Percentiles rank a stretch among this genome's conserved stretches.
Conservation (phyloP, 2,888 invertebrate genomes). For the Chamaedrilus cognettii region DNA sequence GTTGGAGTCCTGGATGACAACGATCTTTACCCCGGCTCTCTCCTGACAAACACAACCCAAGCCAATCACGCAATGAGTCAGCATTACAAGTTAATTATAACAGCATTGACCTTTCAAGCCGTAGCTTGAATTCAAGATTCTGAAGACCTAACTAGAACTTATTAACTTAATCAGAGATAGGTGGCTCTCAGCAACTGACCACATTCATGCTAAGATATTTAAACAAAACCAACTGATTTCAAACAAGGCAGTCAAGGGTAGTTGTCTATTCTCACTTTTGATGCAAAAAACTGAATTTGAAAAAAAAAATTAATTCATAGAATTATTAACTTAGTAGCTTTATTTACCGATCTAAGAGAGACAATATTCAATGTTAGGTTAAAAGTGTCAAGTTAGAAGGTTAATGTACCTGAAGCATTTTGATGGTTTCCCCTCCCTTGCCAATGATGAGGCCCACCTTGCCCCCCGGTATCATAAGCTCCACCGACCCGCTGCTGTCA, state of each 20-base stretch:
- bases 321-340: not conserved
- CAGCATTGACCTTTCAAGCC: no score
- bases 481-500: constrained; percentile 62
- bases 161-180: no score
- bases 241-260: no score
- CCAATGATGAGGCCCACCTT: constrained; percentile 99
- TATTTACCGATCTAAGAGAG: not conserved
- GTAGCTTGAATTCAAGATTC: no score
- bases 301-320: constrained; percentile 3
- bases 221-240: no score
- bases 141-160: no score
- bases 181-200: no score
- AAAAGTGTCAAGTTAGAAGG: not conserved
- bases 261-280: no score
- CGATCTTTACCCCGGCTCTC: constrained; percentile 94
- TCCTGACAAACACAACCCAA: constrained; percentile 26
- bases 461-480: constrained; percentile 94
- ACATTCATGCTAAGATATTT: no score
- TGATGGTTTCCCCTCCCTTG: constrained; percentile 98
- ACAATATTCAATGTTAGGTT: not conserved
- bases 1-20: constrained; percentile 98
- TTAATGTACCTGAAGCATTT: constrained; percentile 68
- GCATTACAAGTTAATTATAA: no score
- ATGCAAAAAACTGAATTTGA: no score
- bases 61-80: no score